Evolutionary conservation across 2,888 invertebrate genomes (phyloP), one percentile per base, ranked within the genome.

Genomic region (Eupithecia inturbata): DNA sequence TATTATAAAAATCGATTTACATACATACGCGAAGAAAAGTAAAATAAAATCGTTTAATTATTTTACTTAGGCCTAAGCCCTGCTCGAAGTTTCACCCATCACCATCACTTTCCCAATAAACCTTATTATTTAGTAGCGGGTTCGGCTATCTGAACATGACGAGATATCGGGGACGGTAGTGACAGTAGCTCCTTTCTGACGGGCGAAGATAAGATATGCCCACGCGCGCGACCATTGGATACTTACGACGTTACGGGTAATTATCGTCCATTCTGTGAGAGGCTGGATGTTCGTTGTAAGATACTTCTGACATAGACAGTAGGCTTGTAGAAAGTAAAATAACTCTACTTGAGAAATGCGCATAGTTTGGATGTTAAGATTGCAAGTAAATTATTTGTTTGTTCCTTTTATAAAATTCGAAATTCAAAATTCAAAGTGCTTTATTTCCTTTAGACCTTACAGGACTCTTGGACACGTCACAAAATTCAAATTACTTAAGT

Each of bases 91-190:
- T 41, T 66, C 22, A 41, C 14, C 22, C 39, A 39, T 26, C 39
- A 39, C 36, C 9, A 19, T 39, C 64, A 28, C 75, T 70, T 72
- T 75, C 73, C 75, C 81, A 81, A 85, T 87, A 84, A 87, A 87
- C 80, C 81, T 80, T 81, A 66, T 84, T 87, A 87, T 87, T 88
- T 89, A 88, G 87, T 87, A 84, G 83, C 84, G 76, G 84, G 85
- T 84, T 81, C 79, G 78, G 82, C 87, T 90, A 90, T 90, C 90
- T 84, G 72, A 81, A 90, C 88, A 88, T 89, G 89, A 87, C 83
- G 82, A 82, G 80, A 80, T 83, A 82, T 80, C 33, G 33, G 12
- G 85, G 84, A 83, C 85, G 80, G 83, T 81, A 31, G 82, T 81
- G 82, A 79, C 85, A 82, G 86, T 86, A 86, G 86, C 87, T 80